These are phyloP conservation scores for Beroe ovata DNA, from an alignment of 37 sponge, comb jelly and placozoan species.

Conservation along the genomic window DNA sequence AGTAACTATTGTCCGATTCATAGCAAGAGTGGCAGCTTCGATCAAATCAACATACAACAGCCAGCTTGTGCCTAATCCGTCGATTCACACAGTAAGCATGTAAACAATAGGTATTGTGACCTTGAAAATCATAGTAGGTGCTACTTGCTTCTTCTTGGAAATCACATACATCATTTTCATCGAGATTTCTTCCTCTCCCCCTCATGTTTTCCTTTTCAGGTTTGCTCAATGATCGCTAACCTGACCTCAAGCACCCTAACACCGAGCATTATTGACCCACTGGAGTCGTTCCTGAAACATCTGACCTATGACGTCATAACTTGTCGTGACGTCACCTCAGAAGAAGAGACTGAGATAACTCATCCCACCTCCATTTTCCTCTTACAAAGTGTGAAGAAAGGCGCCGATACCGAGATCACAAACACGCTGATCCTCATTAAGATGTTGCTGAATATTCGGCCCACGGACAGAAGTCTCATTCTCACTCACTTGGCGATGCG, in stretches of 20 bases:
- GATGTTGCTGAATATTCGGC: not conserved
- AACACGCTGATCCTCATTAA: not conserved
- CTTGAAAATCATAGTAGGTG: no score
- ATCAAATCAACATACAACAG: not conserved
- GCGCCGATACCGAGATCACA: not conserved
- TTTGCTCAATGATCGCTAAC: not conserved
- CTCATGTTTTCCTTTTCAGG: constrained; percentile 3
- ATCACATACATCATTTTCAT: no score
- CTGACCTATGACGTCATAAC: not conserved
- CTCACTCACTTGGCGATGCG: not conserved
- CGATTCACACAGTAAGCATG: not conserved
- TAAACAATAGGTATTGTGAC: no score
- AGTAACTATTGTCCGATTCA: not conserved
- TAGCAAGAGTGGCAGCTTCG: not conserved
- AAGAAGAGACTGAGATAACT: not conserved
- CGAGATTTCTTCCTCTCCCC: no score
- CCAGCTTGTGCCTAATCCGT: not conserved
- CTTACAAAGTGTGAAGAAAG: not conserved
- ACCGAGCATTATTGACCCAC: not conserved
- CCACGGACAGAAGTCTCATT: not conserved
- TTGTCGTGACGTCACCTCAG: not conserved
- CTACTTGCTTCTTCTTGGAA: no score
- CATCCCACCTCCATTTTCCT: not conserved
- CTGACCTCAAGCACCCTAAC: not conserved
- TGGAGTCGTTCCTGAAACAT: not conserved